Evolutionary conservation across 2,113 vertebrate genomes (phyloP), one percentile per base, ranked within the genome.

Genomic region (Macroglossus sobrinus): DNA sequence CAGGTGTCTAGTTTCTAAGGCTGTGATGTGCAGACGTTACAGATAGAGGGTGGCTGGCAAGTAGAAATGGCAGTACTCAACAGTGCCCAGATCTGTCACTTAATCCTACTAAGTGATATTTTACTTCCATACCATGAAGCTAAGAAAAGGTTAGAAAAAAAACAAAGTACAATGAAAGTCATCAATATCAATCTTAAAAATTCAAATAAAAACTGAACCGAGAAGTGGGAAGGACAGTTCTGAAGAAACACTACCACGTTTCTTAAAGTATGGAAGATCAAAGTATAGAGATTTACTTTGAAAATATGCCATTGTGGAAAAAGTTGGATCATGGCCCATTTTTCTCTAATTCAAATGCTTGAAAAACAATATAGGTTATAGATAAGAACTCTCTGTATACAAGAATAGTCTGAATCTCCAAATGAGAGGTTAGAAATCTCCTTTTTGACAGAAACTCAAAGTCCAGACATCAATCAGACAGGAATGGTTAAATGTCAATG

Each of bases 91-190:
- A 61, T 57, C 19, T 85, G 76, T 82, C 74, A 97, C 35, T 96
- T 68, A 55, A 35, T 87, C 28, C 26, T 59, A 71, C 45, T 80
- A 85, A 84, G 18, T 63, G 5, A 24, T 85, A 76, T 6, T 80
- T 96, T 74, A 21, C 24, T 64, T 96, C 6, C 26, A 74, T 86
- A 78, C 40, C 69, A 71, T 3, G 24, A 57, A 47, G 28, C 7
- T 53, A 57, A 55, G 1, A 28, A 75, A 95, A 97, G 16, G 11
- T 26, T 84, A 78, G 50, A 71, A 78, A 96, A 96, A 92, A 85
- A 33, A 76, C 35, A 92, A 35, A n/a, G 7, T 38, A 21, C 19
- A 81, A 4, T 91, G n/a, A 86, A 92, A 47, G 30, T 61, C 50
- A 88, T 22, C 38, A 61, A 45, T 2, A 30, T 75, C 15, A 55